Evolutionary conservation across 2,113 vertebrate species (phyloP).

Genomic region (Pycnonotus jocosus): DNA sequence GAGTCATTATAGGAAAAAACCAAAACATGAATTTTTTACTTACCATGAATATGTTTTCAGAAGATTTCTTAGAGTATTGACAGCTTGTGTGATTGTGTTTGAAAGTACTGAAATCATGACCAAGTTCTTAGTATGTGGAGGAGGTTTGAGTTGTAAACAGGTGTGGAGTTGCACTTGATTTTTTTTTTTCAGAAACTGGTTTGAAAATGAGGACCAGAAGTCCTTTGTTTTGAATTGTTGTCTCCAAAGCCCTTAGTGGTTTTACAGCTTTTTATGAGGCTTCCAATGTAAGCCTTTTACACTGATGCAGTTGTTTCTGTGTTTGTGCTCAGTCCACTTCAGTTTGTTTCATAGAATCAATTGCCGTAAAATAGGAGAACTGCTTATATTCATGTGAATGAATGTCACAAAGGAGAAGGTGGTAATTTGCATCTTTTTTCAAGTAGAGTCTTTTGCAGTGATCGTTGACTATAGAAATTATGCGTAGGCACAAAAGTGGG

Average conservation of each 20-base stretch:
- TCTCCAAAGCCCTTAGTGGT: background rate
- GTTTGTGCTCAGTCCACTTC: background rate
- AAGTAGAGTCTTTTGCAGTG: background rate
- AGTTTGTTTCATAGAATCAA: background rate
- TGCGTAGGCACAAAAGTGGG: background rate
- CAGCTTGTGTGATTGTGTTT: background rate
- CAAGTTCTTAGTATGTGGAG: background rate
- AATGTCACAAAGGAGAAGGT: background rate
- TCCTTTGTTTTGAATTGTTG: background rate
- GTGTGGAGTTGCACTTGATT: background rate
- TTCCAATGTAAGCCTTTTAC: background rate
- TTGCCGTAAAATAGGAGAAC: background rate
- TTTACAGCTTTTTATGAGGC: background rate
- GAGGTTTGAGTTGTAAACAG: background rate
- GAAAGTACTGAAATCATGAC: background rate
- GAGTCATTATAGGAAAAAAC: constrained; percentile 9
- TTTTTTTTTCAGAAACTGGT: background rate
- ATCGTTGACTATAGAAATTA: background rate
- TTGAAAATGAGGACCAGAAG: background rate
- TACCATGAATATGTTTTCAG: background rate
- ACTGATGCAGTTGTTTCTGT: background rate
- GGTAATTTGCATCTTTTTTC: background rate
- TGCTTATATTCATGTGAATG: background rate
- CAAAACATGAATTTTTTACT: background rate
- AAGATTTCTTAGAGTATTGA: background rate